Evolutionary conservation across 2,797 vertebrate genomes (phyloP), one percentile per base, ranked within the genome.

Genomic region (Miichthys miiuy): DNA sequence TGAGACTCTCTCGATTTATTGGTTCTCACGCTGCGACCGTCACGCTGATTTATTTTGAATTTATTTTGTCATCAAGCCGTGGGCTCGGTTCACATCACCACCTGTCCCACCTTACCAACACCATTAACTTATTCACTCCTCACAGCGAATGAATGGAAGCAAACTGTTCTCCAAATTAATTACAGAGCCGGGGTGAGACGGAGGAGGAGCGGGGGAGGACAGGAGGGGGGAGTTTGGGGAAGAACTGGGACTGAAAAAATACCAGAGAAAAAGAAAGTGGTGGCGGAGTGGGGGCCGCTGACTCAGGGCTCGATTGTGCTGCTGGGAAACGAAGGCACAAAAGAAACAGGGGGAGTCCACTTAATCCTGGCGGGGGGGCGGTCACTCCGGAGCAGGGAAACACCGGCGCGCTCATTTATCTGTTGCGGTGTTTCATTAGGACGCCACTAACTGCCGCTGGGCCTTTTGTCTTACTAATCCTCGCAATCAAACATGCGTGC

Each of bases 321-420:
- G 87, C 88, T 88, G 91, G 89, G 92, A 93, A 93, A 91, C 75
- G 64, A 76, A 66, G 79, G 74, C 90, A 94, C 90, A 94, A 95
- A 92, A 63, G 88, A 90, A 86, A 93, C 91, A 89, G 91, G 92
- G 84, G 93, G 93, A 87, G 92, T 91, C 91, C 93, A 93, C 93
- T 94, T 94, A 92, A 93, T 90, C 87, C 90, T 66, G 74, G 83
- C 60, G 73, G 89, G 91, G 85, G 91, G 80, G 91, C 84, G 77
- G 89, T 91, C 89, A 88, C 83, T 79, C 52, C 73, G 79, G 83
- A 91, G 90, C 81, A 66, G 77, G 71, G 82, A 54, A 80, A 80
- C 87, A 82, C 89, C 87, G 87, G 83, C 75, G 47, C 75, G 64
- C 83, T 86, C 91, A 89, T 91, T 92, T 90, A 92, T 94, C 89